Conservation (phyloP, 2,797 vertebrate species). For the Pantherophis alleghaniensis region DNA sequence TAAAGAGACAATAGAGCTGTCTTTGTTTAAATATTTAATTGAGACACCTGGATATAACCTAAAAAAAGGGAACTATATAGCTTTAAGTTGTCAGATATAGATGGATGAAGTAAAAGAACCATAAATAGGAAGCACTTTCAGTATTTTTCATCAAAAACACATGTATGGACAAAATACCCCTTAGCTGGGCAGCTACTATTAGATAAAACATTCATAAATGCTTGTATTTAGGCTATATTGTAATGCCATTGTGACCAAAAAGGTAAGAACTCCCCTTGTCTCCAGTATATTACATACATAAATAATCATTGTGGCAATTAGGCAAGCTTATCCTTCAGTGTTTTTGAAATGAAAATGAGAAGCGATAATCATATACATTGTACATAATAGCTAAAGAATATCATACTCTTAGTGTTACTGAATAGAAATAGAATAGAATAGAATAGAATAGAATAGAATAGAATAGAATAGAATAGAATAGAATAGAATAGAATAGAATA, state of each 20-base stretch:
- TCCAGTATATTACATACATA: neutral
- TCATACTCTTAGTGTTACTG: neutral
- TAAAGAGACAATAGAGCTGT: conserved; percentile 27
- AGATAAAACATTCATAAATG: neutral
- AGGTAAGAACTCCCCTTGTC: neutral
- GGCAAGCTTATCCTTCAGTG: neutral
- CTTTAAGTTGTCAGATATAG: conserved; percentile 36
- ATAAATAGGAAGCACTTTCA: conserved; percentile 24
- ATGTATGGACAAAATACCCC: conserved; percentile 21
- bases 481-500: too few species aligned
- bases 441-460: too few species aligned
- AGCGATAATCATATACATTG: neutral
- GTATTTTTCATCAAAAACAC: conserved; percentile 21
- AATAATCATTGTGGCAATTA: neutral
- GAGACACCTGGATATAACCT: conserved; percentile 23
- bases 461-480: too few species aligned
- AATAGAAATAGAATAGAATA: too few species aligned
- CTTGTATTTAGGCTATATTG: neutral
- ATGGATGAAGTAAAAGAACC: neutral
- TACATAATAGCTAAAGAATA: neutral
- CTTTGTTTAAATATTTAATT: conserved; percentile 44
- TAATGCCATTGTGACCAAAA: neutral
- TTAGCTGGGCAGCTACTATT: conserved; percentile 22
- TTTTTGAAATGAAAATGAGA: conserved; percentile 7
- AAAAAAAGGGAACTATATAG: conserved; percentile 33